These are phyloP conservation scores for Chascanopsetta lugubris DNA, from an alignment of 2,113 vertebrate species.

Conservation along the genomic window DNA sequence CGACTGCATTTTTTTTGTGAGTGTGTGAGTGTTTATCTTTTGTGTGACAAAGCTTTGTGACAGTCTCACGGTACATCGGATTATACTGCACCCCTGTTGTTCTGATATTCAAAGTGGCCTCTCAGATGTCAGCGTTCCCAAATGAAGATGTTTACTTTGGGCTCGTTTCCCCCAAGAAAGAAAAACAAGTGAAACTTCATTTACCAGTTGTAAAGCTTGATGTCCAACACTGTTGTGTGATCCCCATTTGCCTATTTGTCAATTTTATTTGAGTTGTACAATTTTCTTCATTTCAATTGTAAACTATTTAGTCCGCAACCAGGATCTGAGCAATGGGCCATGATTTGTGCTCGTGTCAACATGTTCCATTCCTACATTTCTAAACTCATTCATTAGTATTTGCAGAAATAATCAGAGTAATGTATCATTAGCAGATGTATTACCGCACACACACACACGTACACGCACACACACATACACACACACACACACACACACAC, in stretches of 20 bases:
- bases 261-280: conserved; percentile 31
- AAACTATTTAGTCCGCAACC: conserved; percentile 49
- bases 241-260: conserved; percentile 40
- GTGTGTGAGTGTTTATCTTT: conserved; percentile 52
- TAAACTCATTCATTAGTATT: conserved; percentile 21
- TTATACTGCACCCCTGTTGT: conserved; percentile 39
- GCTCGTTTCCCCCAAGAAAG: conserved; percentile 27
- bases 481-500: conserved; percentile 50
- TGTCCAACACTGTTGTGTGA: conserved; percentile 34
- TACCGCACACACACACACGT: conserved; percentile 47
- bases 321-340: conserved; percentile 27
- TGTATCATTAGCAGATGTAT: conserved; percentile 44
- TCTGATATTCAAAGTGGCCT: conserved; percentile 53
- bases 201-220: neutral
- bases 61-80: conserved; percentile 46
- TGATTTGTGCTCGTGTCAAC: conserved; percentile 36
- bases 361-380: conserved; percentile 34
- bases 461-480: conserved; percentile 52
- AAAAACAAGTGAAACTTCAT: conserved; percentile 25
- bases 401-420: conserved; percentile 26
- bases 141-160: conserved; percentile 35
- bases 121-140: conserved; percentile 46
- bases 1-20: conserved; percentile 50
- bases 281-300: conserved; percentile 42
- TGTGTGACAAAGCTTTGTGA: conserved; percentile 66